These are phyloP conservation scores for Steinernema feltiae DNA, from an alignment of 1,140 invertebrate genomes.

Conservation along the genomic window DNA sequence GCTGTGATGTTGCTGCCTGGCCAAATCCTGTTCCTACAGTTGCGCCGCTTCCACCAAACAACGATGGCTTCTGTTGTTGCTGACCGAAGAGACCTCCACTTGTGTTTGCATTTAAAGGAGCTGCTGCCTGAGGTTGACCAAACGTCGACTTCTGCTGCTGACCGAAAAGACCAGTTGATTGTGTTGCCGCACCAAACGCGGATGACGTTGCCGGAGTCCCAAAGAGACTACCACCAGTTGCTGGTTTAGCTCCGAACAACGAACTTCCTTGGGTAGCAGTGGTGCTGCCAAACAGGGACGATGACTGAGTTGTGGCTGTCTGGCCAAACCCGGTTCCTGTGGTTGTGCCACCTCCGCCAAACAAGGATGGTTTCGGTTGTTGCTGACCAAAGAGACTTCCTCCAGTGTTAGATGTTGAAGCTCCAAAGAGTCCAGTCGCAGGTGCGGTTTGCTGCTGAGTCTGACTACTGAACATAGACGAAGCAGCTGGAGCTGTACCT, in stretches of 20 bases:
- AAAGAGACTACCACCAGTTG: conserved; percentile 1
- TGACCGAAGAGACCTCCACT: conserved; percentile 9
- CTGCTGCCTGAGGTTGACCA: not conserved
- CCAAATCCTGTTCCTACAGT: conserved; percentile 41
- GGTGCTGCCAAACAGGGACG: too few species aligned
- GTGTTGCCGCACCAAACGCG: conserved; percentile 28
- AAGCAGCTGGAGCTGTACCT: conserved; percentile 31
- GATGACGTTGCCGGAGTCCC: conserved; percentile 26
- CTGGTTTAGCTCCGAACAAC: conserved; percentile 28
- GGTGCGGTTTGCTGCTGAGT: too few species aligned
- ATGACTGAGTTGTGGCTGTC: conserved; percentile 37
- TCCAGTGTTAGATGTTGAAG: not conserved
- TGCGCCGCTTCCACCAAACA: not conserved
- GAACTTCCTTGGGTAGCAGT: not conserved
- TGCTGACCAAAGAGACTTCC: not conserved
- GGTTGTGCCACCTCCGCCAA: too few species aligned
- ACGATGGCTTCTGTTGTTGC: not conserved
- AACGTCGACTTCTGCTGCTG: not conserved
- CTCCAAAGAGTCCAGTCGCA: not conserved
- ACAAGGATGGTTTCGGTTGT: too few species aligned
- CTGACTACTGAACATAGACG: conserved; percentile 26
- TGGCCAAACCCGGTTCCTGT: conserved; percentile 43
- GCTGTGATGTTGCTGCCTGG: conserved; percentile 36
- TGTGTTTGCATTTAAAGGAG: too few species aligned
- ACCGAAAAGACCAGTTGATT: conserved; percentile 24